Evolutionary conservation across 1,140 invertebrate species (phyloP).

Genomic region (Reticulitermes speratus): DNA sequence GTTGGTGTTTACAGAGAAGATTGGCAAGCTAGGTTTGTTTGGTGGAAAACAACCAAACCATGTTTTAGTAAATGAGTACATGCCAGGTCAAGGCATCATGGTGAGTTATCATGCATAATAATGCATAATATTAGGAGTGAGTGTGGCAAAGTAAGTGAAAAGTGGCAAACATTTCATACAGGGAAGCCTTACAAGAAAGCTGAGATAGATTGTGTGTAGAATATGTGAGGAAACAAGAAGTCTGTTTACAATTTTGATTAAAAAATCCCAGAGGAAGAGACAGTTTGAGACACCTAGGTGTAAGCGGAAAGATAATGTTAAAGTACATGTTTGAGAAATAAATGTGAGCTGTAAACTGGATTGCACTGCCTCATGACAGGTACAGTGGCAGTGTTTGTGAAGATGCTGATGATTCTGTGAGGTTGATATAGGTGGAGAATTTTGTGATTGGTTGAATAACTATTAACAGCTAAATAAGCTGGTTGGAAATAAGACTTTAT

Average conservation of each 20-base stretch:
- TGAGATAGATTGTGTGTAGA: not conserved
- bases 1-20: slow-evolving; percentile 67
- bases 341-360: too few relatives aligned
- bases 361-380: too few relatives aligned
- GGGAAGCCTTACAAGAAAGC: not conserved
- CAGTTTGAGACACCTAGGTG: not conserved
- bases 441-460: too few relatives aligned
- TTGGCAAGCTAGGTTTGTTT: slow-evolving; percentile 73
- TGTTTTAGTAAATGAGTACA: slow-evolving; percentile 95
- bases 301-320: not conserved
- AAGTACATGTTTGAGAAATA: too few relatives aligned
- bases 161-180: not conserved
- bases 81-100: slow-evolving; percentile 90
- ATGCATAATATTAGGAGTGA: not conserved
- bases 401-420: too few relatives aligned
- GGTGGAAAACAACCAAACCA: slow-evolving; percentile 81
- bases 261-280: not conserved
- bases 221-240: too few relatives aligned
- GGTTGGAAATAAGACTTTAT: too few relatives aligned
- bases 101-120: slow-evolving; percentile 44
- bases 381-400: too few relatives aligned
- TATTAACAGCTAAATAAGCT: too few relatives aligned
- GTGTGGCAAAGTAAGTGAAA: not conserved
- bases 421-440: too few relatives aligned
- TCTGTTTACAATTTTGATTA: not conserved